phyloP scores from a whole-genome alignment of 2,888 invertebrate species.

The Cephus spinipes region DNA sequence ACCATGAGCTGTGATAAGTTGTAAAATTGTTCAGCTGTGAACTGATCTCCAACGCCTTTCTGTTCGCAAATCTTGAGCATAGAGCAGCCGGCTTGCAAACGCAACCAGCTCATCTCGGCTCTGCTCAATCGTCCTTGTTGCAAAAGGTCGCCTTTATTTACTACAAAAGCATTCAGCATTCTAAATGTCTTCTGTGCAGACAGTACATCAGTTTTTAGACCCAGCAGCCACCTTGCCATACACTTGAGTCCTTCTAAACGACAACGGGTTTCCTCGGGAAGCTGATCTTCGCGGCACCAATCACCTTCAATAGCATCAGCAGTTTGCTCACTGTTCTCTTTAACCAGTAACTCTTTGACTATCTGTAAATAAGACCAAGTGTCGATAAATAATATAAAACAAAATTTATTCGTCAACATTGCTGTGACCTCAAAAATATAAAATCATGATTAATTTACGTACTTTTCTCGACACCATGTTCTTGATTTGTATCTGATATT shows the following conservation, averaged over 20 bases:
- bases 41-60: constrained; percentile 94
- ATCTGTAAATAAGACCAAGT: constrained; percentile 71
- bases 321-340: constrained; percentile 74
- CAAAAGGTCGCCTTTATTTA: constrained; percentile 89
- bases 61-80: constrained; percentile 98
- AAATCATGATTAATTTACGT: constrained; percentile 32
- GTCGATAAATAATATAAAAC: constrained; percentile 11
- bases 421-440: neutral
- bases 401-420: constrained; percentile 13
- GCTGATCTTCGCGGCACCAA: constrained; percentile 89
- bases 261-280: constrained; percentile 92
- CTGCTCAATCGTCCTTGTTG: constrained; percentile 81
- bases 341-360: constrained; percentile 93
- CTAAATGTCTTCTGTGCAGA: constrained; percentile 94
- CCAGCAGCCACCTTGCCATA: constrained; percentile 95
- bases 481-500: constrained; percentile 91
- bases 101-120: constrained; percentile 93
- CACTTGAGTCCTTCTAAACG: constrained; percentile 96
- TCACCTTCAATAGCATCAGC: constrained; percentile 69
- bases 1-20: constrained; percentile 92
- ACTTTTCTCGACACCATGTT: constrained; percentile 93
- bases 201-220: constrained; percentile 87
- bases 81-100: constrained; percentile 92
- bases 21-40: constrained; percentile 94
- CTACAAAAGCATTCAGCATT: constrained; percentile 93